Evolutionary conservation across 1,140 invertebrate genomes (phyloP), one percentile per base, ranked within the genome.

Genomic region (Hormaphis cornu): DNA sequence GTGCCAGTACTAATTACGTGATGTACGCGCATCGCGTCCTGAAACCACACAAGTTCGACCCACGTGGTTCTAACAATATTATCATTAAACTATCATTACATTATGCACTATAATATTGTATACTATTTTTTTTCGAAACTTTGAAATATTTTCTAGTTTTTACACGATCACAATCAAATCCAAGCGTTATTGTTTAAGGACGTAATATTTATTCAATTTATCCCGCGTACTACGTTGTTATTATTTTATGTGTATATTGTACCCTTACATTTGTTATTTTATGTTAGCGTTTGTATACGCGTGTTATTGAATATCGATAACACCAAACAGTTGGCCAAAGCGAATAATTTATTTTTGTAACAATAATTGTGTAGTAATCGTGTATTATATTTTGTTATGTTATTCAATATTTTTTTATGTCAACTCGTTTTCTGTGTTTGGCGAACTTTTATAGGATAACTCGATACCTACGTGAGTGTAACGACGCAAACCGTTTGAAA

Each of bases 291-390:
- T 66, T 30, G 33, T 61, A 24, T 40, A 58, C 26, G 26, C 10
- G 9, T 14, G 33, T 24, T 40, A 28, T 61, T 12, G 14, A 35
- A 46, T n/a, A n/a, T 66, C 28, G 28, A 50, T 50, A 22, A 66
- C 26, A 35, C 18, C 40, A 30, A 66, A 50, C 33, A 37, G 28
- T 18, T 66, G 18, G 61, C 61, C 61, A 66, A 66, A 66, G 61
- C 61, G 28, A 66, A 50, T 66, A 66, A 66, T 66, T 66, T 66
- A 66, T 66, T 66, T 66, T 66, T 66, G 18, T 66, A 48, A 66
- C 22, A 48, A 46, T 33, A 48, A 48, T 66, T 50, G 44, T 66
- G 18, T 66, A 66, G 50, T 66, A 66, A 33, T 44, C 6, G 48
- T 54, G 48, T 66, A 44, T 66, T 66, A 66, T n/a, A n/a, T n/a